These are phyloP conservation scores for Leptodactylus fuscus DNA, from an alignment of 2,113 vertebrate genomes.

Conservation along the genomic window DNA sequence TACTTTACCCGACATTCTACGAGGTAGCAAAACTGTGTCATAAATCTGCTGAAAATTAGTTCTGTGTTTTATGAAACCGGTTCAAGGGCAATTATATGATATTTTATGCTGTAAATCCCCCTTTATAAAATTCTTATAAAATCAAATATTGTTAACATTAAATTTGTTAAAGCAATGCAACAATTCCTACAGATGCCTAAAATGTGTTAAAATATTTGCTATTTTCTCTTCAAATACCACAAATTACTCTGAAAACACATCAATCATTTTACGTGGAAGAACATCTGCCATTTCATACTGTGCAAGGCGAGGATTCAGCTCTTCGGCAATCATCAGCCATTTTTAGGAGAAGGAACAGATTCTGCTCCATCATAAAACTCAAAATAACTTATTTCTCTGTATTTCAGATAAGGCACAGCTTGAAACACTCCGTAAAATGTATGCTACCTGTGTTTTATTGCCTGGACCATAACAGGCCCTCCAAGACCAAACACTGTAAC, in stretches of 20 bases:
- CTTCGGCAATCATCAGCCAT: background rate
- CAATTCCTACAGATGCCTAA: conserved; percentile 30
- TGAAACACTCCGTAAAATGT: background rate
- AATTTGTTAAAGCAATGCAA: conserved; percentile 3
- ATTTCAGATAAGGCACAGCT: background rate
- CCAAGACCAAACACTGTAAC: background rate
- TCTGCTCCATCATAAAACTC: background rate
- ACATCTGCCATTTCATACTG: conserved; percentile 38
- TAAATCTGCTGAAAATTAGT: background rate
- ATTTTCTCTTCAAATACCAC: conserved; percentile 26
- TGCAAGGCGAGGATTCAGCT: background rate
- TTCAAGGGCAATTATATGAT: background rate
- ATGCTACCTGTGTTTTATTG: background rate
- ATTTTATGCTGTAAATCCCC: background rate
- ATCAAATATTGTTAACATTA: conserved; percentile 6
- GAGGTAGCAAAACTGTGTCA: background rate
- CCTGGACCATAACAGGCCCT: background rate
- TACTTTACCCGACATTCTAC: background rate
- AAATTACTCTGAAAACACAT: conserved; percentile 37
- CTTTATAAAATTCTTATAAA: background rate
- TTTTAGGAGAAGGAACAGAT: background rate
- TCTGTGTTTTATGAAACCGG: background rate
- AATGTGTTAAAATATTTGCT: conserved; percentile 39
- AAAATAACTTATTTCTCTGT: conserved; percentile 1
- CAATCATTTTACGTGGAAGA: conserved; percentile 29